phyloP scores from a whole-genome alignment of 2,888 invertebrate species.

The Anoncus sp. region DNA sequence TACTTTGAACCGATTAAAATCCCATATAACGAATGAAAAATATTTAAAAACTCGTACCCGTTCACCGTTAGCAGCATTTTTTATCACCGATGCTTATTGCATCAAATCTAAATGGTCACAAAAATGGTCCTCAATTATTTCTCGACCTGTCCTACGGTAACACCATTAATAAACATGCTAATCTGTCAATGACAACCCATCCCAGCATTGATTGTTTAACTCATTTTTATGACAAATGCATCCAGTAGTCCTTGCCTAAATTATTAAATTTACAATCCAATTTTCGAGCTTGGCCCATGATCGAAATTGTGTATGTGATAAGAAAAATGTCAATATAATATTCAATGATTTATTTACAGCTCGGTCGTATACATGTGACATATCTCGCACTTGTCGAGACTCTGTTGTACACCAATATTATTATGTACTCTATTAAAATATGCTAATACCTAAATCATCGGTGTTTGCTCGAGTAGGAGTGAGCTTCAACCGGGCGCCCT shows the following conservation, averaged over 20 bases:
- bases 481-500: conserved; percentile 5
- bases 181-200: neutral
- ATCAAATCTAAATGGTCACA: no score
- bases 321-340: neutral
- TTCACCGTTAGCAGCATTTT: no score
- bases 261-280: neutral
- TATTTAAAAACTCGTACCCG: no score
- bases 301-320: neutral
- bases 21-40: no score
- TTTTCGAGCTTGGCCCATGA: neutral
- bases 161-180: no score
- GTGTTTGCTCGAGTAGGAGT: neutral
- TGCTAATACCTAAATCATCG: neutral
- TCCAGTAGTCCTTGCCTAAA: neutral
- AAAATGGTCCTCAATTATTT: no score
- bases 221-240: no score
- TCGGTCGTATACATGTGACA: conserved; percentile 1
- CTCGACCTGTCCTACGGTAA: no score
- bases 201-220: no score
- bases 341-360: conserved; percentile 9
- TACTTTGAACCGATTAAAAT: no score
- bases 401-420: conserved; percentile 18
- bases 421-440: neutral
- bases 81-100: no score
- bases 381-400: neutral